Conservation (phyloP, 2,888 invertebrate genomes). For the Hyposoter didymator region DNA sequence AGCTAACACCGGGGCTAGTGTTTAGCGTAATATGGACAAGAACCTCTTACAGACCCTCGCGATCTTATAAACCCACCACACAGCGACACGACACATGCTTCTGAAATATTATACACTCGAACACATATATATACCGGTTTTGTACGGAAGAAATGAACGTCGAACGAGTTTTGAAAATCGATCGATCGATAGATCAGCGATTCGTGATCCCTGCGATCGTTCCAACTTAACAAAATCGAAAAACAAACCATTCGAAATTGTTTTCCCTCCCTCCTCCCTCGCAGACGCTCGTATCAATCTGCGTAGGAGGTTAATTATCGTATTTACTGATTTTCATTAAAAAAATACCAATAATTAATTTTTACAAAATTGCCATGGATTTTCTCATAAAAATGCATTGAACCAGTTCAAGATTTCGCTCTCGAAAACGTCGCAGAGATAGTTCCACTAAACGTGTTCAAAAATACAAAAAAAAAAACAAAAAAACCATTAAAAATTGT, state of each 20-base stretch:
- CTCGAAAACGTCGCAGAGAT: no score
- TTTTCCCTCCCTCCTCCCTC: neutral
- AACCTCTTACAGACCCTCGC: conserved; percentile 23
- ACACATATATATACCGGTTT: conserved; percentile 1
- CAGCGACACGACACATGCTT: neutral
- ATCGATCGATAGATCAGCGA: conserved; percentile 57
- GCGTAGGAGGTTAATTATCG: neutral
- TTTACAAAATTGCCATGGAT: neutral
- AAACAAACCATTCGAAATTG: conserved; percentile 10
- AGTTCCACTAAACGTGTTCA: no score
- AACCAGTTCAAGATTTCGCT: no score
- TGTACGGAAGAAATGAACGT: conserved; percentile 6
- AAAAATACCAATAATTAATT: neutral
- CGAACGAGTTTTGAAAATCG: conserved; percentile 61
- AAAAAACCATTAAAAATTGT: no score
- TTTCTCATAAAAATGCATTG: no score
- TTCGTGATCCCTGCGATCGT: conserved; percentile 28
- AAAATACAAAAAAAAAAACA: no score
- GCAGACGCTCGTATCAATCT: no score
- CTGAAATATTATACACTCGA: neutral
- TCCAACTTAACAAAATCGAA: neutral
- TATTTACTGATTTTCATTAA: neutral
- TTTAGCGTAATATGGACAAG: conserved; percentile 61
- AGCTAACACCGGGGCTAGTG: conserved; percentile 72
- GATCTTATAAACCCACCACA: conserved; percentile 4